Conservation (phyloP, 2,888 invertebrate genomes). For the Pristionchus entomophagus region DNA sequence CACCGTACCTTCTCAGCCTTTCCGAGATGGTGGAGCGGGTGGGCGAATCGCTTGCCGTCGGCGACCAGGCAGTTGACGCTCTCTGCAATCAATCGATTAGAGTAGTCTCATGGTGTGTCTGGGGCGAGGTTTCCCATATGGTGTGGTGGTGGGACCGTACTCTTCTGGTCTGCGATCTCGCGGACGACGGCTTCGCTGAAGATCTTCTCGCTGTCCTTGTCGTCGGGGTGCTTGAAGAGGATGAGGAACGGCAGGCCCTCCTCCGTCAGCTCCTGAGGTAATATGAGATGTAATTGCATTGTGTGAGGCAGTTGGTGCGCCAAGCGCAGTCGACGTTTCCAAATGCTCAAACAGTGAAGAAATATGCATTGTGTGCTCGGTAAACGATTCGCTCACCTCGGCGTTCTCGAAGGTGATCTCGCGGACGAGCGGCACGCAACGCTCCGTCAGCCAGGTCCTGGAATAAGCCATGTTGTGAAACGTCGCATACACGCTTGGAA, state of each 20-base stretch:
- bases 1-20: conserved; percentile 82
- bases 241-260: conserved; percentile 94
- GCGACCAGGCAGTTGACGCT: conserved; percentile 93
- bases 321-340: background rate
- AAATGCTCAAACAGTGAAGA: conserved; percentile 61
- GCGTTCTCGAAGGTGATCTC: conserved; percentile 99
- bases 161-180: conserved; percentile 89
- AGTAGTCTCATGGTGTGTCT: no score
- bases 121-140: background rate
- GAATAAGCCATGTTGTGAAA: conserved; percentile 80
- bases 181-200: conserved; percentile 87
- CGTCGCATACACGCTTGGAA: conserved; percentile 22
- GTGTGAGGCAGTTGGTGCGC: background rate
- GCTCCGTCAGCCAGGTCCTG: conserved; percentile 88
- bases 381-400: conserved; percentile 79
- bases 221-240: conserved; percentile 89
- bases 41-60: conserved; percentile 95
- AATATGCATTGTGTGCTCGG: background rate
- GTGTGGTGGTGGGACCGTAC: conserved; percentile 79
- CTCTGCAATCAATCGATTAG: background rate
- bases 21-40: conserved; percentile 96
- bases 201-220: conserved; percentile 88
- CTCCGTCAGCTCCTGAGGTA: conserved; percentile 73
- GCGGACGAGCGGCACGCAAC: conserved; percentile 94
- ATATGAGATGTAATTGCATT: background rate